Evolutionary conservation across 2,888 invertebrate species (phyloP).

Genomic region (Drosophila nr. fundita): DNA sequence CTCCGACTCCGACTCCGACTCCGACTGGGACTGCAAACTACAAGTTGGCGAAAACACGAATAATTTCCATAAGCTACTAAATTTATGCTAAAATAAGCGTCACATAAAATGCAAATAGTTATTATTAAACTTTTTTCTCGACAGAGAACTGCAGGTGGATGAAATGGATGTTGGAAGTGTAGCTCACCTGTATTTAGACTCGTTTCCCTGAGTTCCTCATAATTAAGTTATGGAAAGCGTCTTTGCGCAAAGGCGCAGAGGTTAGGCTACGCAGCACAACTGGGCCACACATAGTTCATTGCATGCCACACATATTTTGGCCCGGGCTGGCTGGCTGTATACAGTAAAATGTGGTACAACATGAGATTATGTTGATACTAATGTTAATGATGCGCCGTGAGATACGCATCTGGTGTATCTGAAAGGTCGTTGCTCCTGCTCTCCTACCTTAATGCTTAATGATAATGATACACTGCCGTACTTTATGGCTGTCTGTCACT

Average conservation of each 20-base stretch:
- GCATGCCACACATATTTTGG: constrained; percentile 41
- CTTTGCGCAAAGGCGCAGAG: not conserved
- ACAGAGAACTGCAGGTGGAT: constrained; percentile 9
- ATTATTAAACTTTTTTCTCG: constrained; percentile 73
- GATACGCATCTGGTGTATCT: constrained; percentile 24
- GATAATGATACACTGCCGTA: constrained; percentile 51
- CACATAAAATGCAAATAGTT: constrained; percentile 77
- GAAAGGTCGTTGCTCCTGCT: constrained; percentile 14
- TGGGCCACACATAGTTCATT: constrained; percentile 48
- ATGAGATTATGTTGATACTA: constrained; percentile 63
- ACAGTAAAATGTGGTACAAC: constrained; percentile 34
- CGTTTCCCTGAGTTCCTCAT: constrained; percentile 56
- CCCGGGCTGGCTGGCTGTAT: constrained; percentile 8
- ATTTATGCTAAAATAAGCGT: constrained; percentile 78
- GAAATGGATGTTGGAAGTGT: constrained; percentile 8
- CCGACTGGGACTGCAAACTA: constrained; percentile 32
- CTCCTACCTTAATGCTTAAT: constrained; percentile 51
- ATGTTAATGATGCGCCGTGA: constrained; percentile 59
- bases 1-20: constrained; percentile 5
- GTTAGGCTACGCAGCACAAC: constrained; percentile 1
- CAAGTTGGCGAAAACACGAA: constrained; percentile 62
- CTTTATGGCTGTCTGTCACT: constrained; percentile 25
- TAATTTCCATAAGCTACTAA: constrained; percentile 75
- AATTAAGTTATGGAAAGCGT: constrained; percentile 58
- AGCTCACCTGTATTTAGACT: constrained; percentile 33